These are phyloP conservation scores for Tragelaphus scriptus DNA, from an alignment of 2,113 vertebrate genomes.

Conservation along the genomic window DNA sequence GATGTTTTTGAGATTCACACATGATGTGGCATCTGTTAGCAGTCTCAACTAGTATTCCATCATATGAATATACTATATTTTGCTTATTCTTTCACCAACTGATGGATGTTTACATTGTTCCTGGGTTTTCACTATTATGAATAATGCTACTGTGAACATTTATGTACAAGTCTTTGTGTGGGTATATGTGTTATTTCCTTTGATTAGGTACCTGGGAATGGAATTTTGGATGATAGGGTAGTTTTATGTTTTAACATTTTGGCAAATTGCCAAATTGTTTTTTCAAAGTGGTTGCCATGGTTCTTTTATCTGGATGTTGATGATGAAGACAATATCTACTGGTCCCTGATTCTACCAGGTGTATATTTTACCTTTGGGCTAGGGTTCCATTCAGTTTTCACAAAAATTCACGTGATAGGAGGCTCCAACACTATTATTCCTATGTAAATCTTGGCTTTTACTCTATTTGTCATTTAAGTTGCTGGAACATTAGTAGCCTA, in stretches of 20 bases:
- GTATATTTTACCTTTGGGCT: not conserved
- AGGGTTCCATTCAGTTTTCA: not conserved
- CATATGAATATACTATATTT: not conserved
- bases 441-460: not conserved
- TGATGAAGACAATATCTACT: not conserved
- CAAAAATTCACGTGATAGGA: not conserved
- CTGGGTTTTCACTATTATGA: not conserved
- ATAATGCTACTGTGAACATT: not conserved
- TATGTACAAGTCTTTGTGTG: not conserved
- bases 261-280: not conserved
- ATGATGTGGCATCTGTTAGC: not conserved
- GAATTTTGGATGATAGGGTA: not conserved
- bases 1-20: not conserved
- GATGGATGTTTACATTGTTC: not conserved
- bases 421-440: not conserved
- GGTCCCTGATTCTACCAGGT: not conserved
- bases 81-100: not conserved
- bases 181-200: not conserved
- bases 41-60: not conserved
- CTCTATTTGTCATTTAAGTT: not conserved
- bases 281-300: not conserved
- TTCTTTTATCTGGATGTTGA: not conserved
- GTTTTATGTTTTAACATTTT: not conserved
- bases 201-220: not conserved
- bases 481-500: not conserved